These are phyloP conservation scores for Zaprionus kolodkinae DNA, from an alignment of 1,140 invertebrate species.

Conservation along the genomic window DNA sequence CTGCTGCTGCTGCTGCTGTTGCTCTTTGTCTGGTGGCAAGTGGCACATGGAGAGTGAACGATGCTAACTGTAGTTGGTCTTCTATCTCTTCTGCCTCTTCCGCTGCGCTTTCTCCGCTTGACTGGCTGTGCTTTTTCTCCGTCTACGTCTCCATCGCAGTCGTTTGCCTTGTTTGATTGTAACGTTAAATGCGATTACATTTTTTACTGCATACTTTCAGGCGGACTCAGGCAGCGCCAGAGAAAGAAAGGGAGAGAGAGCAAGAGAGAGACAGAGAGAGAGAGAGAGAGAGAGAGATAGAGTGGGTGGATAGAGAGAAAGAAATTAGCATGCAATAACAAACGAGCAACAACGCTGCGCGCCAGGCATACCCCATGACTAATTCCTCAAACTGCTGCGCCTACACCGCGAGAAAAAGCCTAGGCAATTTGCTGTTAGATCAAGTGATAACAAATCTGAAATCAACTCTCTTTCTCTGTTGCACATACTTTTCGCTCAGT, in stretches of 20 bases:
- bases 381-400: slow-evolving; percentile 41
- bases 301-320: slow-evolving; percentile 10
- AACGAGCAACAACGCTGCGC: slow-evolving; percentile 32
- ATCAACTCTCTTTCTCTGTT: too few relatives aligned
- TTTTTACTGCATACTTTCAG: slow-evolving; percentile 66
- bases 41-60: slow-evolving; percentile 21
- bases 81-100: background rate
- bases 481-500: background rate
- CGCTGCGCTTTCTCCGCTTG: background rate
- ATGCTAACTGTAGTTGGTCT: slow-evolving; percentile 34
- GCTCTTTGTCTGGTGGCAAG: slow-evolving; percentile 25
- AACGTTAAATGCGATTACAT: slow-evolving; percentile 71
- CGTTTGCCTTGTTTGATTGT: slow-evolving; percentile 26
- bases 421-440: background rate
- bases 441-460: background rate
- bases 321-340: slow-evolving; percentile 78
- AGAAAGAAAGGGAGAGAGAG: slow-evolving; percentile 12
- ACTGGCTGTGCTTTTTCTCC: background rate
- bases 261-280: background rate
- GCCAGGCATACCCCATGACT: slow-evolving; percentile 52
- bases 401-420: background rate
- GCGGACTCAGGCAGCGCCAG: slow-evolving; percentile 29
- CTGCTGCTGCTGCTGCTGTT: slow-evolving; percentile 7
- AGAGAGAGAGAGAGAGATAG: background rate
- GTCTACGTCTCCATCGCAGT: too few relatives aligned